phyloP scores from a whole-genome alignment of 2,113 vertebrate genomes.

The Suncus etruscus region DNA sequence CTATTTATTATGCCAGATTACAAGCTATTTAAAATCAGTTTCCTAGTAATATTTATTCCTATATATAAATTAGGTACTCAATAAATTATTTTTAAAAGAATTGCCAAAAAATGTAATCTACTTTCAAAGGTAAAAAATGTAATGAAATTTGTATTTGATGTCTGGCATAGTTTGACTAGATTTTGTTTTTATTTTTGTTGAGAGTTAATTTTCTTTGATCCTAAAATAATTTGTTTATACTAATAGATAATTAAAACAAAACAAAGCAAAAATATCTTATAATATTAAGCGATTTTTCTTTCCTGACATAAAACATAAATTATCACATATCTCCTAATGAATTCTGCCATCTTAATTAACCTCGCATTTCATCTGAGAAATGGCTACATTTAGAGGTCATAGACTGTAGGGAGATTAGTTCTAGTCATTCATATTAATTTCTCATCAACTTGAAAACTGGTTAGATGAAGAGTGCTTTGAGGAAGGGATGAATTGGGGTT shows the following conservation, averaged over 20 bases:
- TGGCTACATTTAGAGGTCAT: conserved; percentile 79
- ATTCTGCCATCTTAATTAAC: conserved; percentile 83
- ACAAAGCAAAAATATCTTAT: not conserved
- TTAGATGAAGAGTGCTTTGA: conserved; percentile 15
- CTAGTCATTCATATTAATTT: conserved; percentile 74
- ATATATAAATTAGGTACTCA: not conserved
- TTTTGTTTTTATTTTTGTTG: conserved; percentile 43
- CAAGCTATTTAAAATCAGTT: not conserved
- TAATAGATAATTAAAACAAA: conserved; percentile 45
- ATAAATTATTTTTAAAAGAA: conserved; percentile 4
- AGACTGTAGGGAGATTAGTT: conserved; percentile 64
- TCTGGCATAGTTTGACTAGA: not conserved
- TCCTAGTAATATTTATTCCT: not conserved
- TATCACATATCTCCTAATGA: conserved; percentile 79
- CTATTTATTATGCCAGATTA: not conserved
- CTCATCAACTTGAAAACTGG: conserved; percentile 67
- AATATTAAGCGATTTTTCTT: conserved; percentile 26
- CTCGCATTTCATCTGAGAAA: conserved; percentile 83
- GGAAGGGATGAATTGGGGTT: conserved; percentile 2
- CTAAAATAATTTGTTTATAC: conserved; percentile 24
- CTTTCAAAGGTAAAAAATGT: not conserved
- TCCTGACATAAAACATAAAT: conserved; percentile 77
- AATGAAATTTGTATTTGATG: conserved; percentile 29
- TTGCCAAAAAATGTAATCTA: not conserved
- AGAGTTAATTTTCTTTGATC: not conserved